Percentiles rank a stretch among this genome's conserved stretches.
Conservation (phyloP, 2,113 vertebrate genomes). For the Limnothrissa miodon region DNA sequence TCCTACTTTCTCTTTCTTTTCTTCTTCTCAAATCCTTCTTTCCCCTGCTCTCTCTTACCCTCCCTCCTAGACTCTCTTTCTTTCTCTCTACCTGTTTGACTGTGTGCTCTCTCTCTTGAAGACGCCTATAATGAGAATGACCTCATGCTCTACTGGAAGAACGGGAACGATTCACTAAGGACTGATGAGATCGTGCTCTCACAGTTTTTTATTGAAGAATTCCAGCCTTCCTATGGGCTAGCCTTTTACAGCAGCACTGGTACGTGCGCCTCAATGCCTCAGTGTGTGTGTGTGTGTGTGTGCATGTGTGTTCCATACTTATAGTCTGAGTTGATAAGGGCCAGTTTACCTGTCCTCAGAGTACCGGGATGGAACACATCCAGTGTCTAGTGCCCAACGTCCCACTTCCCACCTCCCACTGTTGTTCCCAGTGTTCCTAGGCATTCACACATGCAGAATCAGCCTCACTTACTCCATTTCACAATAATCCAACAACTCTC, state of each 20-base stretch:
- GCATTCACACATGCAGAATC: not conserved
- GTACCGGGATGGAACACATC: slow-evolving; percentile 32
- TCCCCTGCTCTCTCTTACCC: not conserved
- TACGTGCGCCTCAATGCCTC: slow-evolving; percentile 60
- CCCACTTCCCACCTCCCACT: not conserved
- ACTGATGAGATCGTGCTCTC: slow-evolving; percentile 89
- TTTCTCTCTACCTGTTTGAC: not conserved
- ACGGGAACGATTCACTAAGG: slow-evolving; percentile 86
- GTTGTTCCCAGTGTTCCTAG: not conserved
- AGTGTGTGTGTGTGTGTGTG: not conserved
- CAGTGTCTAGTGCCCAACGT: not conserved
- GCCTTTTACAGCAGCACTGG: slow-evolving; percentile 93
- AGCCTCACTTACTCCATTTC: not conserved
- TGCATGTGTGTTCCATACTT: slow-evolving; percentile 13
- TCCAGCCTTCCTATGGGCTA: slow-evolving; percentile 88
- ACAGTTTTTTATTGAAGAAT: slow-evolving; percentile 91
- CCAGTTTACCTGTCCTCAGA: slow-evolving; percentile 24
- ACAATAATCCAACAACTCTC: not conserved
- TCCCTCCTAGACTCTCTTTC: not conserved
- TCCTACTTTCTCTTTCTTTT: not conserved
- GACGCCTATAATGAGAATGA: slow-evolving; percentile 92
- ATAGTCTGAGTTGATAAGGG: not conserved
- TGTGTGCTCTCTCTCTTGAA: slow-evolving; percentile 60
- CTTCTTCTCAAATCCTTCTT: too few species aligned
- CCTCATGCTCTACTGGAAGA: slow-evolving; percentile 91